Base-by-base conservation (phyloP, 1,140 invertebrate species). In the Penaeus japonicus region DNA sequence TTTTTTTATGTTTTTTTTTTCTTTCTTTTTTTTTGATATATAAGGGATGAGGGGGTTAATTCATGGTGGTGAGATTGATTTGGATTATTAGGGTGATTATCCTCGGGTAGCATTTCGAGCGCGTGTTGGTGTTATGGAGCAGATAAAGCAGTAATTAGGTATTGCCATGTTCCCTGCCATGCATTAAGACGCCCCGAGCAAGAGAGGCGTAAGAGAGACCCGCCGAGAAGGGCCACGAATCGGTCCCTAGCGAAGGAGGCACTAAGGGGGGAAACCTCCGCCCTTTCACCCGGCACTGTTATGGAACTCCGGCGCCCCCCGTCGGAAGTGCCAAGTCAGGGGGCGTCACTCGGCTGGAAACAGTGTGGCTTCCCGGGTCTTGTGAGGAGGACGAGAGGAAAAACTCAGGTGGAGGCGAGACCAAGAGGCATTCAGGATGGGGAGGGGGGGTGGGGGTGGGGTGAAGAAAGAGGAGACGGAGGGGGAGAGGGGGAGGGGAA, bases 271-370 rank as follows among this genome's bases (percentile, higher is more conserved):
- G 59, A 32, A 79, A 70, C 59, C 10, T 57, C 27, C 2, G 32
- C n/a, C 15, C 4, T 27, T 47, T n/a, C 39, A 32, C 39, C 15
- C 15, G 53, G 4, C 54, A 78, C 65, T 20, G 24, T 57, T 47
- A 4, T 22, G 18, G 39, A 57, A n/a, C 75, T 22, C 4, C 54
- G 54, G 22, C 65, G 77, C 84, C 84, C 20, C 24, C 55, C 32
- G 54, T 47, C 54, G 75, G 84, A 86, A 86, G 84, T 86, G 84
- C 84, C 84, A 86, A 86, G 84, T 86, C 84, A 86, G 84, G 75
- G 84, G 84, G 84, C 54, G 84, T n/a, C 84, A 86, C 75, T 86
- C 84, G 84, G 30, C 84, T 86, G 84, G 84, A 86, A 86, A 86
- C 79, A 54, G 79, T 65, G 35, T 70, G 65, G 79, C 79, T 88